Conservation (phyloP, 2,888 invertebrate species). For the Trachelus tabidus region DNA sequence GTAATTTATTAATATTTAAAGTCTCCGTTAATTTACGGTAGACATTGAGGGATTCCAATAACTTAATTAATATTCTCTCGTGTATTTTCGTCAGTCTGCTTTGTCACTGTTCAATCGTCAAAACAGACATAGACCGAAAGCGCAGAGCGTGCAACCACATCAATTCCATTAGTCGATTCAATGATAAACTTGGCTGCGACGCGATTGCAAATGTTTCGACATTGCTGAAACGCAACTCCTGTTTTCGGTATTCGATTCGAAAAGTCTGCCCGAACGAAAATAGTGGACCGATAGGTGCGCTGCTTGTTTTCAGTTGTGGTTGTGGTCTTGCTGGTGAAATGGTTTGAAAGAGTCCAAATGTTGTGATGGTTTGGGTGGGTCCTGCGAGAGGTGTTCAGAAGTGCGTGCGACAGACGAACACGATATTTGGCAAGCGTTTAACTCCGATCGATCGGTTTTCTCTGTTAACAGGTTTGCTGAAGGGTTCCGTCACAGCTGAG, state of each 20-base stretch:
- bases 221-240: background rate
- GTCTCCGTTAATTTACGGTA: background rate
- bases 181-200: background rate
- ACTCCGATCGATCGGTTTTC: constrained; percentile 8
- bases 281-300: background rate
- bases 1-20: background rate
- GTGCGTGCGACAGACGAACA: background rate
- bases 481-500: constrained; percentile 83
- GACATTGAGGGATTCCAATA: background rate
- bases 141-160: background rate
- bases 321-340: background rate
- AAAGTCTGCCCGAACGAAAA: background rate
- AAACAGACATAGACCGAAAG: background rate
- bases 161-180: background rate
- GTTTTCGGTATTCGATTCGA: background rate
- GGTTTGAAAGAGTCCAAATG: background rate
- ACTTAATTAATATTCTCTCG: background rate
- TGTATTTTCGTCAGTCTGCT: background rate
- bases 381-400: background rate
- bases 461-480: constrained; percentile 77
- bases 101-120: background rate
- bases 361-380: background rate
- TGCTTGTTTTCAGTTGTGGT: background rate
- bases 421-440: background rate
- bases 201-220: background rate